Evolutionary conservation across 2,113 vertebrate genomes (phyloP), one percentile per base, ranked within the genome.

Genomic region (Alethe castanea): DNA sequence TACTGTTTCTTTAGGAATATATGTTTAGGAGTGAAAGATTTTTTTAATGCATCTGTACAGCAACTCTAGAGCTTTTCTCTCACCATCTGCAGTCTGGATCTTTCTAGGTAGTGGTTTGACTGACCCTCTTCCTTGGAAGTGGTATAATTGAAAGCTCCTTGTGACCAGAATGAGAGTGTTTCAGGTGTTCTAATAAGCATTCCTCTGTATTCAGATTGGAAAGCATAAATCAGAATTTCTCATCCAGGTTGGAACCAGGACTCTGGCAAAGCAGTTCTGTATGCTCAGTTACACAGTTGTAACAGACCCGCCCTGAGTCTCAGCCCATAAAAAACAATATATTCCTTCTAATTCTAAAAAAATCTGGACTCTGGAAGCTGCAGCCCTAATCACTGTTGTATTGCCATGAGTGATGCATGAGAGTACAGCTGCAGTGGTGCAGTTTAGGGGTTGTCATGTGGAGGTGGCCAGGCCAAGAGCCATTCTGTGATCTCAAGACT

Each of bases 151-250:
- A 95, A 95, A 82, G 60, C 56, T 91, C 72, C 7, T 69, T 88
- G 77, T 15, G n/a, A 77, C 91, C 61, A 88, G 90, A 92, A 60
- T 54, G 86, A 92, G 94, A 82, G 74, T 25, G 12, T 95, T 96
- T 79, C 40, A 61, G 78, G 74, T 82, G 45, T 90, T 97, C 64
- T 84, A 33, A 25, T 96, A 94, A 77, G 88, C 77, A 83, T 94
- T 95, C 77, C 33, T 90, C 82, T 91, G 42, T 47, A 78, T 80
- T 96, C 80, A 73, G 69, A 86, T 24, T 70, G 95, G 95, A 95
- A 95, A 69, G 59, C 38, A 31, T 93, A 78, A 88, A 59, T 88
- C 64, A 59, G 83, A 81, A 77, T 92, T 96, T 87, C 94, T 94
- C 47, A 70, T 91, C 16, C 11, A 6, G 29, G 67, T 42, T 84